These are phyloP conservation scores for Noctilio leporinus DNA, from an alignment of 2,113 vertebrate genomes.

Conservation along the genomic window DNA sequence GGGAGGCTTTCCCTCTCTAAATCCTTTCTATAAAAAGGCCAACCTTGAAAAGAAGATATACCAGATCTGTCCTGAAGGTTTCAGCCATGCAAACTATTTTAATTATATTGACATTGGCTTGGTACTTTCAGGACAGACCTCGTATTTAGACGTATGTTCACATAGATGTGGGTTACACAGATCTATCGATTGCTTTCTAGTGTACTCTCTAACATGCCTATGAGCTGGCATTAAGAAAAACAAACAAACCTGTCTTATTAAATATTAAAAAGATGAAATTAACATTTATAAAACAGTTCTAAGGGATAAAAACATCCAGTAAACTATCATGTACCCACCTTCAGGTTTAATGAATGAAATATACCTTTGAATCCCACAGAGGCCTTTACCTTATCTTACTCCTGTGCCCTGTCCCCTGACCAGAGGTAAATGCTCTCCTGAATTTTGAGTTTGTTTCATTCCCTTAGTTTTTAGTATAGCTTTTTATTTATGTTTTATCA, in stretches of 20 bases:
- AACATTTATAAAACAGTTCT: background rate
- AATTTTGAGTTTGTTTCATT: background rate
- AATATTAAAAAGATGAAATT: background rate
- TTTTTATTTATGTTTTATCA: background rate
- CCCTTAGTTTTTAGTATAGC: background rate
- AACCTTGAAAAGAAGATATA: background rate
- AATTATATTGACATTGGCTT: no score
- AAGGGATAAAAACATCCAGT: background rate
- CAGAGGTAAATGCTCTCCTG: background rate
- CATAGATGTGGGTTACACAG: background rate
- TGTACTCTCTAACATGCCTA: background rate
- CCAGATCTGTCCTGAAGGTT: no score
- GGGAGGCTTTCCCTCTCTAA: background rate
- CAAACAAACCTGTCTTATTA: background rate
- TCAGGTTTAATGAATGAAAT: background rate
- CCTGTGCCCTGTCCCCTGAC: background rate
- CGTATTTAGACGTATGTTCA: background rate
- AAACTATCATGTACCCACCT: background rate
- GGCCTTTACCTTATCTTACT: background rate
- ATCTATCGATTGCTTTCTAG: background rate
- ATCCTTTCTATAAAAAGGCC: background rate
- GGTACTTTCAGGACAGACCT: no score
- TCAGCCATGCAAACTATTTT: no score
- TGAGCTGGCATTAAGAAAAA: background rate
- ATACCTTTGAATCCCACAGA: background rate